Evolutionary conservation across 1,140 invertebrate species (phyloP), one percentile per base, ranked within the genome.

Genomic region (Pachypeltis micranthus): DNA sequence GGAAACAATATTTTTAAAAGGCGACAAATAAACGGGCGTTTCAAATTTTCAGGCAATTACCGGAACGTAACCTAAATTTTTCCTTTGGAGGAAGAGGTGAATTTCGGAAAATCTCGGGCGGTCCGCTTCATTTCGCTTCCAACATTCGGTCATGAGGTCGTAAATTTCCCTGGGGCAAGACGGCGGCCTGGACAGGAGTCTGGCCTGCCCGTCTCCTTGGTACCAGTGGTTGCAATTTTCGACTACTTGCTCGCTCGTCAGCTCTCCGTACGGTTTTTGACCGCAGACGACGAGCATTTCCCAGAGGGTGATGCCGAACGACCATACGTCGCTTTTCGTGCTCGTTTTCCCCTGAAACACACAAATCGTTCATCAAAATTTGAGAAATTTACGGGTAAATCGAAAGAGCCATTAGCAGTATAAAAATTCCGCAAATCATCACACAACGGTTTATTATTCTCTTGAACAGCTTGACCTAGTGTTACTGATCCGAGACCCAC

Each of bases 261-360:
- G 77, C 65, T 88, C 85, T 2, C 84, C 82, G 67, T 83, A 87
- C 0, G 88, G 88, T 66, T 81, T 78, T 39, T 85, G 81, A n/a
- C 78, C 77, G 72, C 86, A 88, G 59, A 81, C 77, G 59, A 81
- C 85, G 21, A 88, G 77, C n/a, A 90, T 80, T 70, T 90, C 87
- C 87, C 87, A 90, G 16, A 87, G 75, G 0, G 85, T 87, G 2
- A 89, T 81, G 0, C 84, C 87, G 68, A 88, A 89, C 0, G 86
- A 84, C 87, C 87, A 90, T 1, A 89, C 85, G 70, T 90, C 87
- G 55, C 85, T 83, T 61, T 81, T 81, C 2, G 83, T 80, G 47
- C 81, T 85, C 70, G 81, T 84, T 69, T 85, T 82, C 12, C 85
- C 85, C 87, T 90, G 71, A 2, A 73, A 69, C 27, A 62, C 26